Evolutionary conservation across 2,888 invertebrate species (phyloP).

Genomic region (Andrena camellia): DNA sequence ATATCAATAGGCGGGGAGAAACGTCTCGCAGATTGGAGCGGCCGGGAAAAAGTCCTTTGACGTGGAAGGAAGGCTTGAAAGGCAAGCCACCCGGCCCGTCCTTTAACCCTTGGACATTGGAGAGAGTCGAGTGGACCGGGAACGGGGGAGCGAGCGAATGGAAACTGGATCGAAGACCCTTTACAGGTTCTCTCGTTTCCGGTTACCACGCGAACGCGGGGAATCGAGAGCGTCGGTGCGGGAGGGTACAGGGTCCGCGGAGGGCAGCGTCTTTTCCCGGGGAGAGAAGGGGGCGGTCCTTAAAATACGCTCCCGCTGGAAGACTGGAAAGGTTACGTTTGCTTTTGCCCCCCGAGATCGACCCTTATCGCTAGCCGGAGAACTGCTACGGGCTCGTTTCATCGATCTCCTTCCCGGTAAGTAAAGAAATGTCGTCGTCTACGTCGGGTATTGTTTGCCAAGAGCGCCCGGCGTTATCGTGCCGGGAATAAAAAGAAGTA

Average conservation of each 20-base stretch:
- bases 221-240: slow-evolving; percentile 23
- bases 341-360: slow-evolving; percentile 56
- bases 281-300: slow-evolving; percentile 10
- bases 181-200: slow-evolving; percentile 57
- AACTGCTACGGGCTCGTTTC: slow-evolving; percentile 61
- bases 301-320: slow-evolving; percentile 52
- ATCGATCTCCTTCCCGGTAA: slow-evolving; percentile 63
- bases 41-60: slow-evolving; percentile 43
- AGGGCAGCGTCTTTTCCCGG: slow-evolving; percentile 8
- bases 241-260: not conserved
- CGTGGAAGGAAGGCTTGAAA: slow-evolving; percentile 39
- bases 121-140: slow-evolving; percentile 10
- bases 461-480: slow-evolving; percentile 59
- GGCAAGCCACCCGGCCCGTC: slow-evolving; percentile 16
- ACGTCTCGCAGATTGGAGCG: slow-evolving; percentile 25
- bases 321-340: slow-evolving; percentile 60
- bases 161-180: slow-evolving; percentile 54
- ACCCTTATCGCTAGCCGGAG: slow-evolving; percentile 58
- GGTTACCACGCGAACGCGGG: slow-evolving; percentile 49
- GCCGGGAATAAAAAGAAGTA: slow-evolving; percentile 56
- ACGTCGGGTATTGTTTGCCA: slow-evolving; percentile 60
- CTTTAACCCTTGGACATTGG: slow-evolving; percentile 51
- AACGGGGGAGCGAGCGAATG: slow-evolving; percentile 33
- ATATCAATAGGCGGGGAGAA: slow-evolving; percentile 29
- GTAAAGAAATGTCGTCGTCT: slow-evolving; percentile 58